These are phyloP conservation scores for Chlorops oryzae DNA, from an alignment of 1,140 invertebrate species.

Conservation along the genomic window DNA sequence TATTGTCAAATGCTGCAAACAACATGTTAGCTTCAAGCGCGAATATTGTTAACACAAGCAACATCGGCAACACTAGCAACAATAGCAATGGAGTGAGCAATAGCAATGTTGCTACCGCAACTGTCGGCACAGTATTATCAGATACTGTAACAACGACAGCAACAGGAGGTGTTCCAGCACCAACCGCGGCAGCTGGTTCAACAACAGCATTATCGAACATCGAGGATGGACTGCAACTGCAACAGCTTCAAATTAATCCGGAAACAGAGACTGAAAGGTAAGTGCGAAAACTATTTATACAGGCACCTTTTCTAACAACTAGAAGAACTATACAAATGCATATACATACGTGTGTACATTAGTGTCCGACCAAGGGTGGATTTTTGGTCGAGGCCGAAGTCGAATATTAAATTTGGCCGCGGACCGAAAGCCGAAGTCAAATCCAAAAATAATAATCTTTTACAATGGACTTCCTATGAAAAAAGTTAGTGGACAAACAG, in stretches of 20 bases:
- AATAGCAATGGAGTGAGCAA: slow-evolving; percentile 2
- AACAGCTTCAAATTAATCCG: slow-evolving; percentile 23
- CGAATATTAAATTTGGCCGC: too few species aligned
- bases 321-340: too few species aligned
- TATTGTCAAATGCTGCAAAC: background rate
- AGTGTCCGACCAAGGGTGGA: too few species aligned
- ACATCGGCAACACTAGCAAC: slow-evolving; percentile 18
- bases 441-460: too few species aligned
- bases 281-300: too few species aligned
- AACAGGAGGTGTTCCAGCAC: slow-evolving; percentile 9
- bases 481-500: too few species aligned
- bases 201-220: slow-evolving; percentile 22
- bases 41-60: slow-evolving; percentile 6
- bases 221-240: slow-evolving; percentile 16
- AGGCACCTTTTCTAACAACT: too few species aligned
- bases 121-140: slow-evolving; percentile 18
- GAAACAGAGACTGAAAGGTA: slow-evolving; percentile 48
- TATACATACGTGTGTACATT: too few species aligned
- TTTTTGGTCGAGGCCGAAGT: too few species aligned
- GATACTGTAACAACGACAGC: slow-evolving; percentile 14
- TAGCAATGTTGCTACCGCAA: slow-evolving; percentile 1
- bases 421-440: too few species aligned
- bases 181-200: slow-evolving; percentile 9
- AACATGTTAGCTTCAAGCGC: too few species aligned
- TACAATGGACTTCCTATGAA: too few species aligned